These are phyloP conservation scores for Capromys pilorides DNA, from an alignment of 2,797 vertebrate genomes.

Conservation along the genomic window DNA sequence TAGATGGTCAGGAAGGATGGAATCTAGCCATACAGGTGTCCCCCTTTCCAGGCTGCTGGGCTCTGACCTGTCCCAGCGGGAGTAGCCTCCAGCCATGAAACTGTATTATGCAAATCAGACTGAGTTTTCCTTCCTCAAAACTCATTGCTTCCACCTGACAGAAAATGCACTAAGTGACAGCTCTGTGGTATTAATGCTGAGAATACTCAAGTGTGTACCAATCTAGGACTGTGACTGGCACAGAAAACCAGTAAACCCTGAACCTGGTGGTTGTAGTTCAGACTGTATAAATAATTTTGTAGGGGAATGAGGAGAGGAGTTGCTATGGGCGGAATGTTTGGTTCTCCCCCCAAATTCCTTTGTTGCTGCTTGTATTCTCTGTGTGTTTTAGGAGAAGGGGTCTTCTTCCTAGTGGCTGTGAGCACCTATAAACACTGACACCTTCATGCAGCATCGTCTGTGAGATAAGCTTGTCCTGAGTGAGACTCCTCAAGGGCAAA, in stretches of 20 bases:
- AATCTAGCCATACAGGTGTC: background rate
- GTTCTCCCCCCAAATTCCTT: background rate
- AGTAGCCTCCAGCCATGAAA: background rate
- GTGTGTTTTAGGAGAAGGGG: background rate
- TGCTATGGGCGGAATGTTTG: background rate
- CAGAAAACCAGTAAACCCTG: background rate
- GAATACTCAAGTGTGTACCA: fast-evolving
- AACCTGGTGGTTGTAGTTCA: background rate
- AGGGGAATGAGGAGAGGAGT: background rate
- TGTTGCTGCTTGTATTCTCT: fast-evolving
- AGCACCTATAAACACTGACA: background rate
- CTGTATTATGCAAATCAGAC: too few relatives aligned
- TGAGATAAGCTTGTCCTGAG: background rate
- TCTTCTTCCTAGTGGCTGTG: background rate
- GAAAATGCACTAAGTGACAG: fast-evolving
- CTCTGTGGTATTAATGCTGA: fast-evolving
- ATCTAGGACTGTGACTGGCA: fast-evolving
- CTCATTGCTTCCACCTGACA: too few relatives aligned
- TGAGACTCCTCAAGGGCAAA: background rate
- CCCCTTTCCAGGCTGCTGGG: background rate
- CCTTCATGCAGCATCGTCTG: too few relatives aligned
- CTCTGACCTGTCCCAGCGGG: fast-evolving
- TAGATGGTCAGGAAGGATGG: background rate
- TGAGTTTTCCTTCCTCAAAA: too few relatives aligned
- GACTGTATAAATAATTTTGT: background rate